Base-by-base conservation (phyloP, 2,888 invertebrate genomes). In the Hoplodrina ambigua region DNA sequence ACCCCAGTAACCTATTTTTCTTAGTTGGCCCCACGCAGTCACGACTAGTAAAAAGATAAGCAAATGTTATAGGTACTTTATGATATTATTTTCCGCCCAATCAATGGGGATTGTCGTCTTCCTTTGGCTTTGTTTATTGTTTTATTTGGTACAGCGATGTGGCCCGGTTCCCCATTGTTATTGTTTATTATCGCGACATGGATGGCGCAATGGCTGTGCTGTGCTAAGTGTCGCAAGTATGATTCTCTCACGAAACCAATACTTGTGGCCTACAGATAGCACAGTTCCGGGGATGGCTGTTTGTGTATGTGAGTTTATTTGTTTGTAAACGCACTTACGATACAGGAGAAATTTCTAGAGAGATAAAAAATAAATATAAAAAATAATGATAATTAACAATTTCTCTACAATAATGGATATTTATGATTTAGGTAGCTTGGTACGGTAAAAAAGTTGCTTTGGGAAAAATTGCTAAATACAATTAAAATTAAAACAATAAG, bases 1-100 rank as follows among this genome's bases (percentile, higher is more conserved):
- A 83, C 67, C 83, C 81, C 20, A 83, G 53, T 84, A 74, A 83
- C 82, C 84, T 69, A 83, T 71, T 80, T 83, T 59, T 67, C 59
- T 55, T 68, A 61, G 65, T 61, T 73, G 61, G 54, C 70, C 63
- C 55, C 75, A 80, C 80, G 69, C 62, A 75, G 63, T 69, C 69
- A 73, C 59, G 55, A 67, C 72, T 82, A 53, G 60, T 33, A n/a
- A 15, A 68, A 72, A 84, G 59, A 73, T 79, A 82, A 81, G 66
- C 69, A 78, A 84, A 78, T 79, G 20, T 67, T 73, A 71, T 73
- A n/a, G n/a, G n/a, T n/a, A 72, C 69, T 75, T 65, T 58, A 56
- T 49, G 67, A 49, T 66, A 72, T 78, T 58, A 69, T 64, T 75
- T 60, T 37, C 17, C 20, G 49, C 59, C 55, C 54, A 70, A 70